Conservation (phyloP, 2,113 vertebrate species). For the Elephas maximus region DNA sequence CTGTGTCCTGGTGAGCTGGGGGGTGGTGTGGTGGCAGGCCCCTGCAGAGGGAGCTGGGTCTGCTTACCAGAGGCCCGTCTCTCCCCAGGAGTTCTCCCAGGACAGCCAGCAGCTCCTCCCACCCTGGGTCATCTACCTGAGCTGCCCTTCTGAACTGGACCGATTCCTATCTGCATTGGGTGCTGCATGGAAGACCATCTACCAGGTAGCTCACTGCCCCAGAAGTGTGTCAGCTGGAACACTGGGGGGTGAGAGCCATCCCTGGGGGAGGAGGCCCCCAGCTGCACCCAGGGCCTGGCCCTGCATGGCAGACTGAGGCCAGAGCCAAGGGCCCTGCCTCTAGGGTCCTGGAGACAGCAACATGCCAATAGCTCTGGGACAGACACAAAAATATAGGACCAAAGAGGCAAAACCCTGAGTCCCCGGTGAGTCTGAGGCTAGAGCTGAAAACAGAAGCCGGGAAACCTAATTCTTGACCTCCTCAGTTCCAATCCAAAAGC, state of each 20-base stretch:
- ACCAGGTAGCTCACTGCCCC: constrained; percentile 89
- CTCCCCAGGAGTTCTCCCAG: constrained; percentile 93
- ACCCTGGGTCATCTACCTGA: constrained; percentile 97
- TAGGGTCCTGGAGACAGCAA: background rate
- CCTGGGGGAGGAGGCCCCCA: background rate
- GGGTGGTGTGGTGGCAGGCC: background rate
- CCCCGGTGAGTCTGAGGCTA: background rate
- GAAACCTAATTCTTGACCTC: background rate
- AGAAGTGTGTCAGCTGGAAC: background rate
- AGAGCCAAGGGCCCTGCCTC: background rate
- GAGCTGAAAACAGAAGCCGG: background rate
- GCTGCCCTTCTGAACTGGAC: constrained; percentile 94
- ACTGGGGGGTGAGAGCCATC: fast-evolving
- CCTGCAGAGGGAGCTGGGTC: fast-evolving
- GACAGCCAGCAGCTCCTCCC: constrained; percentile 92
- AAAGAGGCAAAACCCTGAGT: background rate
- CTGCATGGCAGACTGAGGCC: background rate
- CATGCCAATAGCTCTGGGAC: background rate
- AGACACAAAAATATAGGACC: background rate
- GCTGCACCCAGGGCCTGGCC: background rate
- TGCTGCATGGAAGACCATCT: constrained; percentile 91
- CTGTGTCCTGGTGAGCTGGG: constrained; percentile 93
- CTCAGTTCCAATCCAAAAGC: background rate
- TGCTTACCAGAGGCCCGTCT: fast-evolving
- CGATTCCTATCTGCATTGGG: constrained; percentile 92